Evolutionary conservation across 2,113 vertebrate species (phyloP), one percentile per base, ranked within the genome.

Genomic region (Phoenicopterus ruber): DNA sequence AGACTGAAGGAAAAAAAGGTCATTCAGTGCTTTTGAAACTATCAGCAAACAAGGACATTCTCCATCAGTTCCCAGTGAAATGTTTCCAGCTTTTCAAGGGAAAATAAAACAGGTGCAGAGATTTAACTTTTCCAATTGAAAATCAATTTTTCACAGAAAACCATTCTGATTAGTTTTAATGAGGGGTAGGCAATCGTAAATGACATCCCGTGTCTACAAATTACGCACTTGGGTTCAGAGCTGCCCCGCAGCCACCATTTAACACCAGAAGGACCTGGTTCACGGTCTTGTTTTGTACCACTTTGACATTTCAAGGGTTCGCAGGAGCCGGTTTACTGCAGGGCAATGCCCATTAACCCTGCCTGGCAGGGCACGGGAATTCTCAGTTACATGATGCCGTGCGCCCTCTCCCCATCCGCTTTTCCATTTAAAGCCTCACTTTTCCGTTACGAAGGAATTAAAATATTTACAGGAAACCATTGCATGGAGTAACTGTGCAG

Each of bases 261-360:
- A 88, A 58, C 94, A 88, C 76, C 67, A 13, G 82, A 4, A 94
- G 92, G 83, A 86, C 76, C 90, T 14, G 71, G 79, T 32, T n/a
- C 90, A 36, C 42, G n/a, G 5, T 28, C 94, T 88, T 13, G 76
- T 55, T 90, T 7, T 59, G 92, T 12, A 21, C 22, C 87, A 3
- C 90, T 32, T 4, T 90, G 96, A 91, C 95, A 96, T 95, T 93
- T 96, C 42, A 22, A 21, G 93, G 69, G 36, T 50, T 94, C 22
- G 24, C 91, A 42, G 95, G 95, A 94, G 95, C 79, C 7, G 6
- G 32, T 79, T 82, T 82, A 69, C 91, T 91, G 86, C 84, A 31
- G 95, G 78, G 87, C 95, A 80, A n/a, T 95, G 86, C 89, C 95
- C 95, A 93, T 93, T 93, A 95, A 93, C 93, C 91, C 94, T 36